Conservation (phyloP, 2,113 vertebrate genomes). For the Madoqua kirkii region DNA sequence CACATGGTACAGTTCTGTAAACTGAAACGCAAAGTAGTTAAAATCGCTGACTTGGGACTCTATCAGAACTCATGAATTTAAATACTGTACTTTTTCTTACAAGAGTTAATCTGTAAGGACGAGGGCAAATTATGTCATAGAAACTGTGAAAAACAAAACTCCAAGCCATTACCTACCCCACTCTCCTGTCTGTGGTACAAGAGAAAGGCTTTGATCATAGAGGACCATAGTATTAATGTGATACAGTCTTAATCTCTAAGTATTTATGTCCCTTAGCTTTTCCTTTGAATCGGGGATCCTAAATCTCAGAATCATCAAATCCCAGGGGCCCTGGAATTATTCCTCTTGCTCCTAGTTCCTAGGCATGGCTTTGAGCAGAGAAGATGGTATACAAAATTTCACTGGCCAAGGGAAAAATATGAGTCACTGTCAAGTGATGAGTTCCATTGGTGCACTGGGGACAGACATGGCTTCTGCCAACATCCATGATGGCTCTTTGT, state of each 20-base stretch:
- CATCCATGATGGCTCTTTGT: constrained; percentile 8
- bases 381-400: not conserved
- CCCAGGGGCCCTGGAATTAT: not conserved
- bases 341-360: not conserved
- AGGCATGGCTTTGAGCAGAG: not conserved
- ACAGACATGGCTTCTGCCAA: constrained; percentile 37
- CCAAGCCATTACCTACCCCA: not conserved
- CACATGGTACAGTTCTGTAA: not conserved
- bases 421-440: constrained; percentile 44
- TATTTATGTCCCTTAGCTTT: not conserved
- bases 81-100: not conserved
- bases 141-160: not conserved
- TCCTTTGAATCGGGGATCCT: not conserved
- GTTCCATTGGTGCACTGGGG: constrained; percentile 30
- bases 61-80: not conserved
- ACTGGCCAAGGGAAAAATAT: constrained; percentile 10
- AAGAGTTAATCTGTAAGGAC: not conserved
- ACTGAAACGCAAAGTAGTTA: not conserved
- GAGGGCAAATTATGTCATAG: not conserved
- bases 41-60: not conserved
- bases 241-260: not conserved
- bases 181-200: not conserved
- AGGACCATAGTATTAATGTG: not conserved
- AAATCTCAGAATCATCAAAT: not conserved
- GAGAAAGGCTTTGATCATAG: not conserved